A percentile compares a stretch with the other conserved stretches of the same genome.
Evolutionary conservation across 2,888 invertebrate species (phyloP).

Genomic region (Cosmopolites sordidus): DNA sequence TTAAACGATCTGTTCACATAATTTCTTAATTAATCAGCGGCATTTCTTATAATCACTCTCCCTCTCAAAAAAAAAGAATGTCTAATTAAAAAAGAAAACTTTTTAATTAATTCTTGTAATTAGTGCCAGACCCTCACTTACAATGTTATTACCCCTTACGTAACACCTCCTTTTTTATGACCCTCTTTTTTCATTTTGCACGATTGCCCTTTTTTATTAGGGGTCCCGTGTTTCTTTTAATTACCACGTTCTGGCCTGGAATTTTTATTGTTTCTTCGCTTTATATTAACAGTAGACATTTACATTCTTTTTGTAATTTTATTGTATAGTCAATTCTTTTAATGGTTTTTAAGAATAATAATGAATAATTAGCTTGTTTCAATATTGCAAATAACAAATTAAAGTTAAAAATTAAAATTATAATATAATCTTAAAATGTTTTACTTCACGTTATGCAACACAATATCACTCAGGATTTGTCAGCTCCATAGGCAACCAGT

Average conservation of each 20-base stretch:
- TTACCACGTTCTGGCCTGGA: neutral
- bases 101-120: conserved; percentile 20
- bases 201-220: neutral
- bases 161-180: neutral
- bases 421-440: too few relatives aligned
- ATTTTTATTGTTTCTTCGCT: conserved; percentile 1
- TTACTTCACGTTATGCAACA: too few relatives aligned
- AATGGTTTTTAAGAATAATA: too few relatives aligned
- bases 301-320: neutral
- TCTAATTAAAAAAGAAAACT: conserved; percentile 17
- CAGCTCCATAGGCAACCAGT: too few relatives aligned
- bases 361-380: too few relatives aligned
- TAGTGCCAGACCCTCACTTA: neutral
- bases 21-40: too few relatives aligned
- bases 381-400: too few relatives aligned
- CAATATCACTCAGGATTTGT: too few relatives aligned
- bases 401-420: too few relatives aligned
- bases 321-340: too few relatives aligned
- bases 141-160: neutral
- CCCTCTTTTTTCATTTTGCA: neutral
- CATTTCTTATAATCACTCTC: neutral
- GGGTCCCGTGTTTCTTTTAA: neutral
- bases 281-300: neutral
- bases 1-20: too few relatives aligned
- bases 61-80: conserved; percentile 12